Conservation (phyloP, 2,888 invertebrate genomes). For the Priocnemis perturbator region DNA sequence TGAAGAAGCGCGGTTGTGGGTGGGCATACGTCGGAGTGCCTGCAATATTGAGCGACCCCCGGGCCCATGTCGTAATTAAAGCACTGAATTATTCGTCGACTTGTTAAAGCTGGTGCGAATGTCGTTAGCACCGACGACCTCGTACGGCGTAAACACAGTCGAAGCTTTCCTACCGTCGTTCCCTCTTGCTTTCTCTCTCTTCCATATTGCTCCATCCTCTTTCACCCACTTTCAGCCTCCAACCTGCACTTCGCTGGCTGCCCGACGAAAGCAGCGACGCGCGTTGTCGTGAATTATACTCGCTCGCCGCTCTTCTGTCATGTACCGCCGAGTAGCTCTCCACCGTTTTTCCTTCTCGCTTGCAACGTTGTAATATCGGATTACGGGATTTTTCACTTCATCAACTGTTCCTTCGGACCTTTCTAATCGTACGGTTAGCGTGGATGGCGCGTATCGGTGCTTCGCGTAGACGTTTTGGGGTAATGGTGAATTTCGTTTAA, state of each 20-base stretch:
- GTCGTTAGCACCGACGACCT: conserved; percentile 61
- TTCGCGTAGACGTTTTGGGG: too few relatives aligned
- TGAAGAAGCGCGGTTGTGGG: conserved; percentile 47
- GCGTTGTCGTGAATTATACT: conserved; percentile 1
- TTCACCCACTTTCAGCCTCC: too few relatives aligned
- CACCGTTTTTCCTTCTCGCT: too few relatives aligned
- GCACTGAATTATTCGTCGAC: conserved; percentile 69
- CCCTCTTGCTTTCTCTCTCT: conserved; percentile 11
- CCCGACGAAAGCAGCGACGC: not conserved
- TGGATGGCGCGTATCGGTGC: too few relatives aligned
- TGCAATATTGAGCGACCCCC: conserved; percentile 61
- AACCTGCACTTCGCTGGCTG: too few relatives aligned
- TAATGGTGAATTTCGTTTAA: too few relatives aligned
- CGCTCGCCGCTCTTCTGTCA: conserved; percentile 1
- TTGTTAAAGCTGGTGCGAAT: conserved; percentile 65
- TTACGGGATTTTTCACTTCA: too few relatives aligned
- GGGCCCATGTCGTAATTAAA: conserved; percentile 67
- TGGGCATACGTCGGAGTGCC: conserved; percentile 14
- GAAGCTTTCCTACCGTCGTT: not conserved
- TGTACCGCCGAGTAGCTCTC: too few relatives aligned
- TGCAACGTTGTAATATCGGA: too few relatives aligned
- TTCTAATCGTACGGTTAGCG: too few relatives aligned
- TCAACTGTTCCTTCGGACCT: too few relatives aligned
- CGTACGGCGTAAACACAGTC: conserved; percentile 56
- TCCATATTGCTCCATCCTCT: not conserved